Conservation (phyloP, 2,113 vertebrate genomes). For the Hippocampus zosterae region DNA sequence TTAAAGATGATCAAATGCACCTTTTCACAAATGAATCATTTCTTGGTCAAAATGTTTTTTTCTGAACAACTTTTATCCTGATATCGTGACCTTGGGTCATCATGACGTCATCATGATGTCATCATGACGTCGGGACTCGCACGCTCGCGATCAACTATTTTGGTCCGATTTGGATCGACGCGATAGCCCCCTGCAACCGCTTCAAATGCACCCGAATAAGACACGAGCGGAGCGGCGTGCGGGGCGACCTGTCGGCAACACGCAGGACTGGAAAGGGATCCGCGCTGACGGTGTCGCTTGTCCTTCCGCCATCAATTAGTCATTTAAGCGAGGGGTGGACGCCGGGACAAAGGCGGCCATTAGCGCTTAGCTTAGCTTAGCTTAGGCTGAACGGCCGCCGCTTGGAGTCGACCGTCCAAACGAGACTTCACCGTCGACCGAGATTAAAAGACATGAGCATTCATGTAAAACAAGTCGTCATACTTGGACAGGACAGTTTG, state of each 20-base stretch:
- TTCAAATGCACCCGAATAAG: slow-evolving; percentile 57
- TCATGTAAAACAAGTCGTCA: too few relatives aligned
- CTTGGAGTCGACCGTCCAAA: background rate
- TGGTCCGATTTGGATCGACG: background rate
- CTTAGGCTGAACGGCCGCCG: background rate
- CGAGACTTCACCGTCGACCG: too few relatives aligned
- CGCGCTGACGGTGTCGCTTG: slow-evolving; percentile 61
- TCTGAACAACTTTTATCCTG: too few relatives aligned
- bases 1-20: too few relatives aligned
- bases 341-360: slow-evolving; percentile 29
- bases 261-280: slow-evolving; percentile 48
- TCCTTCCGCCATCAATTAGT: slow-evolving; percentile 33
- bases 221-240: slow-evolving; percentile 46
- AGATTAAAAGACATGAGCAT: too few relatives aligned
- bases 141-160: too few relatives aligned
- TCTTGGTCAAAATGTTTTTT: too few relatives aligned
- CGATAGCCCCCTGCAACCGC: background rate
- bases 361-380: background rate
- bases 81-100: too few relatives aligned
- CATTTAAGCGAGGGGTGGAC: slow-evolving; percentile 40
- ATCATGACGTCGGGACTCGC: too few relatives aligned
- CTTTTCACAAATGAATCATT: too few relatives aligned
- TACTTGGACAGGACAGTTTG: too few relatives aligned
- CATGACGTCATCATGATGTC: too few relatives aligned
- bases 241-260: slow-evolving; percentile 6